Percentiles rank a stretch among this genome's conserved stretches.
Evolutionary conservation across 2,797 vertebrate species (phyloP).

Genomic region (Bovichtus diacanthus): DNA sequence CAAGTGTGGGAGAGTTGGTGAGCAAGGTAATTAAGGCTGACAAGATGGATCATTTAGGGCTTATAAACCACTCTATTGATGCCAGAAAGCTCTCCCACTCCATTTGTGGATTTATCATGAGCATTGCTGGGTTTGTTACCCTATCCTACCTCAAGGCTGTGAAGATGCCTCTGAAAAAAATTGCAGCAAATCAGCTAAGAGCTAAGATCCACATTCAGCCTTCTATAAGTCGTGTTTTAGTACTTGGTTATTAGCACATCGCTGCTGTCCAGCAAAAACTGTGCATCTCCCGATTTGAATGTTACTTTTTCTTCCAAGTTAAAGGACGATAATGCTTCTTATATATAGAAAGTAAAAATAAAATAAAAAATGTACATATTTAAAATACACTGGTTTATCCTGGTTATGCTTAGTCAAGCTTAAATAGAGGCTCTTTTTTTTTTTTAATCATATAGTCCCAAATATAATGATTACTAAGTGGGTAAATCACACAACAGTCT

Average conservation of each 20-base stretch:
- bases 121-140: not conserved
- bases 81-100: slow-evolving; percentile 22
- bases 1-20: slow-evolving; percentile 18
- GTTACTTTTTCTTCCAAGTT: not conserved
- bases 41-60: slow-evolving; percentile 24
- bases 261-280: not conserved
- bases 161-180: not conserved
- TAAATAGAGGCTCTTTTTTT: too few species aligned
- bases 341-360: not conserved
- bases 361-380: not conserved
- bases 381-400: not conserved
- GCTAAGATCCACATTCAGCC: not conserved
- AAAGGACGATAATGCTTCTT: not conserved
- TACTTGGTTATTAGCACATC: not conserved
- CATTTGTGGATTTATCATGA: slow-evolving; percentile 22
- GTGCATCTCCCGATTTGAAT: not conserved
- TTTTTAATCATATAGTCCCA: too few species aligned
- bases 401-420: not conserved
- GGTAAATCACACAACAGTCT: too few species aligned
- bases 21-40: slow-evolving; percentile 32
- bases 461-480: too few species aligned
- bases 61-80: slow-evolving; percentile 22
- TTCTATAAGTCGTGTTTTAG: not conserved
- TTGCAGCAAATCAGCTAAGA: not conserved
- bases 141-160: not conserved